Evolutionary conservation across 1,140 invertebrate genomes (phyloP).

Genomic region (Drosophila lini): DNA sequence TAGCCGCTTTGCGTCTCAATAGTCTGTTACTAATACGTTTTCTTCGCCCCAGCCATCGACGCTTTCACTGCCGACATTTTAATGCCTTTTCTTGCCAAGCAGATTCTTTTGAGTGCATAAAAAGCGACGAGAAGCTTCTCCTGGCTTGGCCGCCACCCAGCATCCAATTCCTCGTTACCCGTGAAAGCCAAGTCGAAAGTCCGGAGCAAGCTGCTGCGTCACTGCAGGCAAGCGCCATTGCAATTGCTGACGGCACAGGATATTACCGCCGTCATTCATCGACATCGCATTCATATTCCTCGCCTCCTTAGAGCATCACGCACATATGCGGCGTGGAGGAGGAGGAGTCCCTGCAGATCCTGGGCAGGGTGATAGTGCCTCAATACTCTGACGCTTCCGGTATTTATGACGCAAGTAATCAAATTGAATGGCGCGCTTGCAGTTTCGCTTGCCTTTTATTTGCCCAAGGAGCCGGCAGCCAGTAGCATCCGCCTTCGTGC

Average conservation of each 20-base stretch:
- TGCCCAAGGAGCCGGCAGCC: conserved; percentile 48
- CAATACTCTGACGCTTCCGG: conserved; percentile 80
- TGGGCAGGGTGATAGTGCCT: conserved; percentile 48
- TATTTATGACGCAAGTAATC: conserved; percentile 83
- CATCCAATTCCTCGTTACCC: conserved; percentile 7
- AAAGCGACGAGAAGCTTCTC: conserved; percentile 30
- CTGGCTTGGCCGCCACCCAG: conserved; percentile 8
- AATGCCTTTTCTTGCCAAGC: conserved; percentile 76
- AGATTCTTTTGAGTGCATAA: conserved; percentile 81
- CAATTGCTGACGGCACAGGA: conserved; percentile 76
- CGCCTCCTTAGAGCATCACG: conserved; percentile 50
- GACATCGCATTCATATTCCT: conserved; percentile 62
- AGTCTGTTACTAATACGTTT: conserved; percentile 83
- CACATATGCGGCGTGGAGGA: conserved; percentile 42
- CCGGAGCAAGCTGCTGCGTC: conserved; percentile 65
- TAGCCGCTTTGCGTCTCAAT: conserved; percentile 74
- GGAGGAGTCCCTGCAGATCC: neutral
- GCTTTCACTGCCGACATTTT: conserved; percentile 72
- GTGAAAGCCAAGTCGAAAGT: conserved; percentile 28
- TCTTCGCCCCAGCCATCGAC: conserved; percentile 40
- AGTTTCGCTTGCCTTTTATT: conserved; percentile 74
- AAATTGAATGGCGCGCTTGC: conserved; percentile 79
- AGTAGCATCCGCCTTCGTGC: conserved; percentile 41
- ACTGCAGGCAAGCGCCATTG: conserved; percentile 61
- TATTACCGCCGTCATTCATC: conserved; percentile 81